Conservation (phyloP, 2,113 vertebrate species). For the Carlito syrichta region DNA sequence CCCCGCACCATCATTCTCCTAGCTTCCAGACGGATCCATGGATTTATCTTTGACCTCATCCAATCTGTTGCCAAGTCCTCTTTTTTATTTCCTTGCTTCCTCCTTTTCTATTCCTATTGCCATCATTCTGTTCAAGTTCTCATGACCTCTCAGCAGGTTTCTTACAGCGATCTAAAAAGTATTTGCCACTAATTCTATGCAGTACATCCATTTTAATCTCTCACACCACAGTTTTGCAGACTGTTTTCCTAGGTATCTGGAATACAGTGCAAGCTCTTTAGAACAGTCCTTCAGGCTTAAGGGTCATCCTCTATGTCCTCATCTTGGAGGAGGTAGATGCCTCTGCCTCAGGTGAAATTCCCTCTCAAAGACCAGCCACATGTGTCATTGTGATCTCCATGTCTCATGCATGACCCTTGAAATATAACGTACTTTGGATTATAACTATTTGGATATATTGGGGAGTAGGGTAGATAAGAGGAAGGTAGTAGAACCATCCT, state of each 20-base stretch:
- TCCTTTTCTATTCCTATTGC: background rate
- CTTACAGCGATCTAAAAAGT: background rate
- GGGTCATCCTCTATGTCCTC: background rate
- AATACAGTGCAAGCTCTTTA: background rate
- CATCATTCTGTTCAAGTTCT: background rate
- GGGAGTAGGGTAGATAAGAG: background rate
- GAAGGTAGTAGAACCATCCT: background rate
- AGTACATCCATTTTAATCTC: background rate
- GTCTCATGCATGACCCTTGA: background rate
- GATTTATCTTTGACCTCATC: background rate
- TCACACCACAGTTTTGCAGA: no score
- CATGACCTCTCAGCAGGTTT: background rate
- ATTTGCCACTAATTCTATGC: background rate
- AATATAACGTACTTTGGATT: background rate
- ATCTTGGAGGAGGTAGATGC: background rate
- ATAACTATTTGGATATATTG: background rate
- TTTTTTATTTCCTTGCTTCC: background rate
- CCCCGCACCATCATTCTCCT: no score
- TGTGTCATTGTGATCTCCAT: background rate
- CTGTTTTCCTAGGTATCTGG: rapidly evolving
- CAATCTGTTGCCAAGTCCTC: background rate
- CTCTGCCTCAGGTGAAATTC: background rate
- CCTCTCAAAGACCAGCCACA: background rate
- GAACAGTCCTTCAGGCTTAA: background rate
- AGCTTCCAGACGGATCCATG: background rate